These are phyloP conservation scores for Microplitis demolitor DNA, from an alignment of 1,140 invertebrate species.

Conservation along the genomic window DNA sequence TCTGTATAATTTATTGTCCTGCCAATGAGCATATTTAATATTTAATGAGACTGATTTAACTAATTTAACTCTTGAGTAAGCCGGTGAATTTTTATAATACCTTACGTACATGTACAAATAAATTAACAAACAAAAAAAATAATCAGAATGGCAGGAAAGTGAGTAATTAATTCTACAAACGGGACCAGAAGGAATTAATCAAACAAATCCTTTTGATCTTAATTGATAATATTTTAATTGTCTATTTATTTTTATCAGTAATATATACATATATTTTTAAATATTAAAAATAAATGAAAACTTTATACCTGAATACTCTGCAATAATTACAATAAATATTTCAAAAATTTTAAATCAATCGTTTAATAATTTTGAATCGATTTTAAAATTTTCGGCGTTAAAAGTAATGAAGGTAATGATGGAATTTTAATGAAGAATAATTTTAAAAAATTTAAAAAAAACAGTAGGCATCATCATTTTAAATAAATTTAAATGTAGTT, in stretches of 20 bases:
- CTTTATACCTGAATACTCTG: not conserved
- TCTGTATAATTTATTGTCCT: not conserved
- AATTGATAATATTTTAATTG: not conserved
- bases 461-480: not conserved
- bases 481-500: not conserved
- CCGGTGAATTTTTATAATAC: not conserved
- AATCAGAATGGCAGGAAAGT: not conserved
- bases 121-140: too few relatives aligned
- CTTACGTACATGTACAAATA: too few relatives aligned
- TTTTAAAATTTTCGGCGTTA: not conserved
- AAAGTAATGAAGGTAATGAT: not conserved
- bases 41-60: not conserved
- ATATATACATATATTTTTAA: not conserved
- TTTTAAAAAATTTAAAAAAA: not conserved
- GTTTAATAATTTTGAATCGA: too few relatives aligned
- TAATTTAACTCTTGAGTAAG: not conserved
- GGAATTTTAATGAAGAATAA: not conserved
- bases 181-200: not conserved
- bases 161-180: not conserved
- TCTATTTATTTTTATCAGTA: not conserved
- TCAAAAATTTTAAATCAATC: not conserved
- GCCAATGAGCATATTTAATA: not conserved
- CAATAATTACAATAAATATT: not conserved
- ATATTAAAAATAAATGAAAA: not conserved
- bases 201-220: not conserved